phyloP scores from a whole-genome alignment of 2,888 invertebrate genomes.

The Drosophila heteroneura region DNA sequence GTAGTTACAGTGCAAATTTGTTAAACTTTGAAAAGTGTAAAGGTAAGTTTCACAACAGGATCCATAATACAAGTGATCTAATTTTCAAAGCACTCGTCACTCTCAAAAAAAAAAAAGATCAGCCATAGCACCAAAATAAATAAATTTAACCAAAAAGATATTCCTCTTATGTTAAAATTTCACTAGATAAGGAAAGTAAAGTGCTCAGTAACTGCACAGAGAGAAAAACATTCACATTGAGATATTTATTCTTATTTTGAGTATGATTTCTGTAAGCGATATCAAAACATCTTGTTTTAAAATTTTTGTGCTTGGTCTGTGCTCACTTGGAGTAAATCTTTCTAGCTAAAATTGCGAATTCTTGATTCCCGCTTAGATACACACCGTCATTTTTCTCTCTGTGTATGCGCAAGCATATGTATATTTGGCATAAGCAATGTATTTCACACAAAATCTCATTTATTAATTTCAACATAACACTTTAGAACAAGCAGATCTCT shows the following conservation, averaged over 20 bases:
- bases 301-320: neutral
- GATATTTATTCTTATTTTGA: neutral
- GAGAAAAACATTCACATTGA: constrained; percentile 3
- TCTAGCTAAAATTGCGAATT: neutral
- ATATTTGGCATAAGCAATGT: constrained; percentile 21
- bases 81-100: constrained; percentile 29
- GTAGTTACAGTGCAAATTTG: constrained; percentile 29
- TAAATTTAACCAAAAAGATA: constrained; percentile 1
- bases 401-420: constrained; percentile 2
- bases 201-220: constrained; percentile 8
- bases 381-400: neutral
- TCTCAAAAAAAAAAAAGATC: constrained; percentile 8
- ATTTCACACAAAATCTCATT: constrained; percentile 17
- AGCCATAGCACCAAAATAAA: constrained; percentile 31
- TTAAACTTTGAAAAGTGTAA: constrained; percentile 17
- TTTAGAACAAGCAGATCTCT: constrained; percentile 50
- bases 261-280: neutral
- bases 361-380: neutral
- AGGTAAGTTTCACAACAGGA: constrained; percentile 52
- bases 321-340: neutral
- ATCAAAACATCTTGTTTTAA: neutral
- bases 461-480: constrained; percentile 18
- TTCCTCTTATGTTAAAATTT: constrained; percentile 2
- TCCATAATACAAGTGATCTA: constrained; percentile 20
- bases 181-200: constrained; percentile 1